Conservation (phyloP, 2,888 invertebrate species). For the Gryllus longicercus region DNA sequence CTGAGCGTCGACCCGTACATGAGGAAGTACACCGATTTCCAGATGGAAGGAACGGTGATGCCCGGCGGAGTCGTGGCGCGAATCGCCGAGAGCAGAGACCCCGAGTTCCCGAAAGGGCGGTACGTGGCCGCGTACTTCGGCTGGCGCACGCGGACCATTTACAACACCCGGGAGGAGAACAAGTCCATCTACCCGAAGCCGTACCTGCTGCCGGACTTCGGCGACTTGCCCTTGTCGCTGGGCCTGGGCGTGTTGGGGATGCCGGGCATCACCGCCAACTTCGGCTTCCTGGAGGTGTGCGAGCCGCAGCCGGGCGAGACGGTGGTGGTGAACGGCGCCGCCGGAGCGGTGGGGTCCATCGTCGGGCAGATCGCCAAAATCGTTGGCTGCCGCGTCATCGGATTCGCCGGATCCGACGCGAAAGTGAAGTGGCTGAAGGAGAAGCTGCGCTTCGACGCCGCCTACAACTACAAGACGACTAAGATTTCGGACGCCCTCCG, state of each 20-base stretch:
- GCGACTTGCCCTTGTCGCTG: conserved; percentile 42
- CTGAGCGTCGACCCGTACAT: not conserved
- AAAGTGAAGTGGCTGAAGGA: conserved; percentile 66
- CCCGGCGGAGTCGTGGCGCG: not conserved
- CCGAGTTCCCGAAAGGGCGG: conserved; percentile 61
- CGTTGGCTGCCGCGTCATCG: conserved; percentile 57
- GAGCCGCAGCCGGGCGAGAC: conserved; percentile 68
- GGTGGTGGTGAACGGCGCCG: conserved; percentile 51
- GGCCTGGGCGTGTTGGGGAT: conserved; percentile 45
- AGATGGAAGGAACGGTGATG: not conserved
- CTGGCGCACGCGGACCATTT: conserved; percentile 62
- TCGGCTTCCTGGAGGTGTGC: conserved; percentile 69
- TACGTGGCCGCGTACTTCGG: conserved; percentile 62
- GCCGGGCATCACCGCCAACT: conserved; percentile 63
- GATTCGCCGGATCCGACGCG: conserved; percentile 65
- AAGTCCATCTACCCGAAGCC: conserved; percentile 18
- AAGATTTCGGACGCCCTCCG: conserved; percentile 55
- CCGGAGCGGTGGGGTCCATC: conserved; percentile 50
- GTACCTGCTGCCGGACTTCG: conserved; percentile 41
- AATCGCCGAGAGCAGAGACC: conserved; percentile 58
- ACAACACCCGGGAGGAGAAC: conserved; percentile 44
- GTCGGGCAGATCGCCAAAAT: conserved; percentile 53
- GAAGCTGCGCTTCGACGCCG: conserved; percentile 64
- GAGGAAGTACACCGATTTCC: not conserved
- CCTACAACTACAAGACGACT: conserved; percentile 68